phyloP scores from a whole-genome alignment of 1,140 invertebrate species.

The Lepidurus couesii region DNA sequence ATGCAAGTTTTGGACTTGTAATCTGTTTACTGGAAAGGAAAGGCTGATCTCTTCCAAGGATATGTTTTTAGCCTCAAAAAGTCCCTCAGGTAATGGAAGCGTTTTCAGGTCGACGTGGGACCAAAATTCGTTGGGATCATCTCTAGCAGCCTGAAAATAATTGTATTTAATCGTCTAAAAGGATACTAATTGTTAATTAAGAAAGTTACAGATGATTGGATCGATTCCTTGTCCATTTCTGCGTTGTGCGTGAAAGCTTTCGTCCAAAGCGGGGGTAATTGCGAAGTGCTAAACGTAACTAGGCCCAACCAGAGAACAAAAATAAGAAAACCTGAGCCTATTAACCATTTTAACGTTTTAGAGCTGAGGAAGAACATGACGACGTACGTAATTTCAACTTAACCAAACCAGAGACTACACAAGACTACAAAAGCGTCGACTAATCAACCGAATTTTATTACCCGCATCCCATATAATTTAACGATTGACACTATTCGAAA shows the following conservation, averaged over 20 bases:
- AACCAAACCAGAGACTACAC: background rate
- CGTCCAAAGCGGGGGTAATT: background rate
- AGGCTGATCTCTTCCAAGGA: background rate
- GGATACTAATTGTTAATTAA: background rate
- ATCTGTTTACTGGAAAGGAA: background rate
- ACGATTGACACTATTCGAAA: background rate
- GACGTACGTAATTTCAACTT: background rate
- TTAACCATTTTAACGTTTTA: background rate
- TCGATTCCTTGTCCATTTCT: background rate
- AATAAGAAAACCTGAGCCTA: background rate
- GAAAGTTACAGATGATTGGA: background rate
- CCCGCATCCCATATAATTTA: slow-evolving; percentile 7
- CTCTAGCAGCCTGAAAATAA: background rate
- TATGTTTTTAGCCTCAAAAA: background rate
- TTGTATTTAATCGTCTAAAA: background rate
- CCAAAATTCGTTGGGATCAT: background rate
- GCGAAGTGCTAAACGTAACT: background rate
- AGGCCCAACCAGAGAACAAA: slow-evolving; percentile 1
- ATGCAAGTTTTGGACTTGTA: background rate
- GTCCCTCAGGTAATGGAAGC: background rate
- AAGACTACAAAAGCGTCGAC: background rate
- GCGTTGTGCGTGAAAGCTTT: background rate
- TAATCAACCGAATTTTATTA: background rate
- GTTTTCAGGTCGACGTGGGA: background rate
- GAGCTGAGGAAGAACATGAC: background rate